Evolutionary conservation across 2,888 invertebrate species (phyloP).

Genomic region (Pachymerium ferrugineum): DNA sequence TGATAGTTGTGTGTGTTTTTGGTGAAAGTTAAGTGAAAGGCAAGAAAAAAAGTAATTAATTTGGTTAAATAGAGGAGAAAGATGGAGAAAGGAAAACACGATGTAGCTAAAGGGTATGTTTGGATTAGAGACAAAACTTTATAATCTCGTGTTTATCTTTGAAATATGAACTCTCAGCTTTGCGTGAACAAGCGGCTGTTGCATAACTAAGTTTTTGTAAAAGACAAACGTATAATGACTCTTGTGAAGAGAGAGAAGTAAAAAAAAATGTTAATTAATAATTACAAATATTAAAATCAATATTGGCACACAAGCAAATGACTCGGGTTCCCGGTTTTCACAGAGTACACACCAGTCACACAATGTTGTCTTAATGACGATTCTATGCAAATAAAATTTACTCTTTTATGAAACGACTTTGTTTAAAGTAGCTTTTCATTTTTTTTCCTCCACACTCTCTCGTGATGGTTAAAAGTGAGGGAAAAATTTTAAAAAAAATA

Average conservation of each 20-base stretch:
- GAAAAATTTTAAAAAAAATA: conserved; percentile 3
- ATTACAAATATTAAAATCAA: conserved; percentile 21
- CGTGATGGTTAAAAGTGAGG: neutral
- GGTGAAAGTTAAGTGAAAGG: too few species aligned
- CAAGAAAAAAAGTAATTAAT: too few species aligned
- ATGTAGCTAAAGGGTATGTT: neutral
- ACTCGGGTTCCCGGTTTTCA: conserved; percentile 10
- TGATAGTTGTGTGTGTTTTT: too few species aligned
- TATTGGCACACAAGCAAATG: conserved; percentile 21
- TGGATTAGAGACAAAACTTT: conserved; percentile 1
- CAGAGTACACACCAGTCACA: conserved; percentile 14
- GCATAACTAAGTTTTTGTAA: conserved; percentile 5
- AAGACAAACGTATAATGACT: conserved; percentile 18
- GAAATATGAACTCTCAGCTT: neutral
- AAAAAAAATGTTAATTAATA: conserved; percentile 16
- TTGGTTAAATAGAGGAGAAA: neutral
- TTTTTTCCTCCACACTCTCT: neutral
- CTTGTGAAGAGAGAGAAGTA: neutral
- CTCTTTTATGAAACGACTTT: conserved; percentile 18
- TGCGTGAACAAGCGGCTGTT: neutral
- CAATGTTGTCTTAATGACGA: conserved; percentile 21
- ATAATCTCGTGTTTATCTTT: conserved; percentile 8
- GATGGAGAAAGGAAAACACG: neutral
- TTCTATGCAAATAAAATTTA: conserved; percentile 21
- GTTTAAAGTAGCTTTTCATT: conserved; percentile 8